Percentiles rank a stretch among this genome's conserved stretches.
These are phyloP conservation scores for Rotaria magnacalcarata DNA, from an alignment of 2,888 invertebrate genomes.

Conservation along the genomic window DNA sequence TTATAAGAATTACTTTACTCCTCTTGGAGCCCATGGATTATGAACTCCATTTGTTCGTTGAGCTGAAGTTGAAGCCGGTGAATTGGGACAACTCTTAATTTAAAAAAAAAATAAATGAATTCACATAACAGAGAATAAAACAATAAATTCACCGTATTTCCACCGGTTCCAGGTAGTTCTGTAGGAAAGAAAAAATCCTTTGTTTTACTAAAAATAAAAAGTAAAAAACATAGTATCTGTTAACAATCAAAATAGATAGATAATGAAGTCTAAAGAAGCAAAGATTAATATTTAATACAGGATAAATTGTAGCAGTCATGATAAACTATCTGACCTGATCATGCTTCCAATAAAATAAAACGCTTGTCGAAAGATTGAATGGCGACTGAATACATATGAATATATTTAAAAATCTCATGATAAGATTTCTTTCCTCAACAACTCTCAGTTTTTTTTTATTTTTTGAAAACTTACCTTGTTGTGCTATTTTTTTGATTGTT, in stretches of 20 bases:
- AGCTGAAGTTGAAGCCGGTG: background rate
- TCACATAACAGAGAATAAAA: background rate
- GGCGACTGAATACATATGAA: background rate
- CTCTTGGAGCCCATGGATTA: background rate
- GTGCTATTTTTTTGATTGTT: background rate
- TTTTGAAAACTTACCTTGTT: background rate
- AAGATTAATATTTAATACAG: too few species aligned
- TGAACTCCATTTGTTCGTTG: background rate
- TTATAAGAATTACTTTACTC: background rate
- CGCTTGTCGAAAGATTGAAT: background rate
- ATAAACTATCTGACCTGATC: background rate
- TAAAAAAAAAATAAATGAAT: too few species aligned
- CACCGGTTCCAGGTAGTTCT: background rate
- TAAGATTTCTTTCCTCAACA: background rate
- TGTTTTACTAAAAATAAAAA: background rate
- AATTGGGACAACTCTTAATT: too few species aligned
- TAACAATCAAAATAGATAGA: too few species aligned
- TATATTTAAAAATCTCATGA: background rate
- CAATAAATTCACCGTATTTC: background rate
- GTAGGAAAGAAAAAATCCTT: background rate
- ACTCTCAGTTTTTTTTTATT: background rate
- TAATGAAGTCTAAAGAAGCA: too few species aligned
- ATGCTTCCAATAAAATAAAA: background rate
- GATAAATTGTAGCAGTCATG: too few species aligned
- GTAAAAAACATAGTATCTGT: too few species aligned